Evolutionary conservation across 2,113 vertebrate genomes (phyloP), one percentile per base, ranked within the genome.

Genomic region (Sorex araneus): DNA sequence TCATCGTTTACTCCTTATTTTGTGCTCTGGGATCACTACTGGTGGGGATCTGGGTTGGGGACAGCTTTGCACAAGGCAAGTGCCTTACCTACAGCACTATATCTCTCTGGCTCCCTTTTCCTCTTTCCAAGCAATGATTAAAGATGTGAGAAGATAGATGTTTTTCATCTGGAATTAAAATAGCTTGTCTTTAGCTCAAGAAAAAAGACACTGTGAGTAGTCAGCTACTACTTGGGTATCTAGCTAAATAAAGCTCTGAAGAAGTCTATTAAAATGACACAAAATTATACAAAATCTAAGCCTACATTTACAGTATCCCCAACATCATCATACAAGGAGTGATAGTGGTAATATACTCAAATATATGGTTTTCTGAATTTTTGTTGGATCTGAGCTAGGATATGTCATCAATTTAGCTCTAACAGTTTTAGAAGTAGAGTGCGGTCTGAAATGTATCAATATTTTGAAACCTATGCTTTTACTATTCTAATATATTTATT

Each of bases 131-230:
- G 97, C 96, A 97, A 97, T 94, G 98, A 99, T 98, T 98, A 98
- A 97, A 97, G 90, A 97, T 98, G 97, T 97, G 98, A 96, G 90
- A 96, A 98, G 96, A 97, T 98, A 98, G 97, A 97, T 95, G 97
- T 97, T 98, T 97, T 96, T 97, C 97, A 98, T 97, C 47, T 94
- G 96, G 98, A 99, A 98, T 98, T 98, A 98, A 99, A 99, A 99
- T 99, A 99, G 98, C 97, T 98, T 98, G 98, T 98, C 98, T 99
- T 98, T 97, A 98, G 98, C 97, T 98, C 98, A 98, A 96, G 95
- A 98, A 96, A 96, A 98, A 98, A 98, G 97, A 98, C 97, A 98
- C 97, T 98, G 97, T 98, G 98, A 98, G 98, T 98, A 99, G 98
- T 98, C 98, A 98, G 97, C 97, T 97, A 97, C 98, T 98, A 97